These are phyloP conservation scores for Formicarius rufipectus DNA, from an alignment of 2,113 vertebrate species.

Conservation along the genomic window DNA sequence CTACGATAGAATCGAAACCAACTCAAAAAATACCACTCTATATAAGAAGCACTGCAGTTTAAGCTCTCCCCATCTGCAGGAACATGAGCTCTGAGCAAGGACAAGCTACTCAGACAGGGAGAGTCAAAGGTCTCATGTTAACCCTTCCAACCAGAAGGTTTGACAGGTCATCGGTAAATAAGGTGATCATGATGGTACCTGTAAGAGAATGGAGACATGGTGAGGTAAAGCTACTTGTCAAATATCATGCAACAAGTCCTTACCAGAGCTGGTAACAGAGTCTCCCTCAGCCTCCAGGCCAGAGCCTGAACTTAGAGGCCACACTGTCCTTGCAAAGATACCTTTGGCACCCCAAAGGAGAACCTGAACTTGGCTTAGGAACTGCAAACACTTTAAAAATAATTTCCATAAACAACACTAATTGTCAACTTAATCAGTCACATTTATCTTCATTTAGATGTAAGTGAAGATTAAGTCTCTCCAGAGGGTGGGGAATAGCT, in stretches of 20 bases:
- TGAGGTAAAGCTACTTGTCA: background rate
- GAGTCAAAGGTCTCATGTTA: background rate
- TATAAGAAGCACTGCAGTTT: background rate
- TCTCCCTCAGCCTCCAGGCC: background rate
- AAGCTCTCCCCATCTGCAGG: background rate
- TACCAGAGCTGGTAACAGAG: background rate
- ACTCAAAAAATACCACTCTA: background rate
- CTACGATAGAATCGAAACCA: background rate
- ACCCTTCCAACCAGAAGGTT: background rate
- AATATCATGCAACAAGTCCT: background rate
- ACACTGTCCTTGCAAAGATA: background rate
- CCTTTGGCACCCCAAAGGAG: background rate
- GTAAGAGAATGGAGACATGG: background rate
- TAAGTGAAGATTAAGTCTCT: slow-evolving; percentile 32
- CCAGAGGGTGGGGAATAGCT: background rate
- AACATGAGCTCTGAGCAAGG: background rate
- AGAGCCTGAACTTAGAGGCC: background rate
- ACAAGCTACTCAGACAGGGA: background rate
- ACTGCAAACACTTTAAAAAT: background rate
- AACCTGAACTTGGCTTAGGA: background rate
- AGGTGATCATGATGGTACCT: background rate
- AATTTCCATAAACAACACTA: slow-evolving; percentile 11
- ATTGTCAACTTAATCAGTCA: slow-evolving; percentile 18
- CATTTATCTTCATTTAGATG: slow-evolving; percentile 19
- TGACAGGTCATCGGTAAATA: background rate